phyloP scores from a whole-genome alignment of 1,140 invertebrate genomes.

The Diabrotica virgifera region DNA sequence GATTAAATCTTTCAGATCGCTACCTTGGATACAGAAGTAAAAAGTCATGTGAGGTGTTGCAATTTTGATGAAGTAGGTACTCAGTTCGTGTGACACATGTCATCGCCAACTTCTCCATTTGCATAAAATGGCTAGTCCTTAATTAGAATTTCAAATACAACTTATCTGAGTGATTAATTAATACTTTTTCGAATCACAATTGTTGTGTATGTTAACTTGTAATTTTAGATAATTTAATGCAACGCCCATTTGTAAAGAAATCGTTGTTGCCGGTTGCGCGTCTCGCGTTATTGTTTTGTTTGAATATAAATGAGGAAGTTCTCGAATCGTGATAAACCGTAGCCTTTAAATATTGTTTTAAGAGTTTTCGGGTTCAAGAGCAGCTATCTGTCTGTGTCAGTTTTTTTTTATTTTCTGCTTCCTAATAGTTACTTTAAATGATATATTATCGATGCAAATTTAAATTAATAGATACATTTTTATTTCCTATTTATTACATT shows the following conservation, averaged over 20 bases:
- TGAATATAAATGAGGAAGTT: conserved; percentile 3
- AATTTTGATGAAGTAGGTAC: conserved; percentile 13
- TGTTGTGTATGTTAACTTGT: background rate
- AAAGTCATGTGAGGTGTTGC: conserved; percentile 5
- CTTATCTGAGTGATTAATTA: conserved; percentile 7
- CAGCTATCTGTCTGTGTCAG: no score
- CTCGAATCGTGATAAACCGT: no score
- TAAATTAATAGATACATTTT: no score
- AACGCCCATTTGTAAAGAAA: background rate
- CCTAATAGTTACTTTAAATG: no score
- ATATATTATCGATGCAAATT: no score
- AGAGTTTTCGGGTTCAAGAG: no score
- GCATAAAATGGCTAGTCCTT: conserved; percentile 8
- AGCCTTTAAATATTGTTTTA: no score
- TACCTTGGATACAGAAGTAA: background rate
- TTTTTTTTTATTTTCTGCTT: no score
- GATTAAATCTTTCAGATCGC: no score
- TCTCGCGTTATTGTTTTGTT: background rate
- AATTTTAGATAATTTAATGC: conserved; percentile 14
- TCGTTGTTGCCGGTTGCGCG: conserved; percentile 11
- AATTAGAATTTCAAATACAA: conserved; percentile 14
- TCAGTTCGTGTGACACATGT: conserved; percentile 13
- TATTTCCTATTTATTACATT: no score
- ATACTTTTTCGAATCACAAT: conserved; percentile 6
- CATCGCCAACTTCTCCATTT: conserved; percentile 12